Percentiles rank a stretch among this genome's conserved stretches.
These are phyloP conservation scores for Ailurus styani DNA, from an alignment of 2,113 vertebrate species.

Conservation along the genomic window DNA sequence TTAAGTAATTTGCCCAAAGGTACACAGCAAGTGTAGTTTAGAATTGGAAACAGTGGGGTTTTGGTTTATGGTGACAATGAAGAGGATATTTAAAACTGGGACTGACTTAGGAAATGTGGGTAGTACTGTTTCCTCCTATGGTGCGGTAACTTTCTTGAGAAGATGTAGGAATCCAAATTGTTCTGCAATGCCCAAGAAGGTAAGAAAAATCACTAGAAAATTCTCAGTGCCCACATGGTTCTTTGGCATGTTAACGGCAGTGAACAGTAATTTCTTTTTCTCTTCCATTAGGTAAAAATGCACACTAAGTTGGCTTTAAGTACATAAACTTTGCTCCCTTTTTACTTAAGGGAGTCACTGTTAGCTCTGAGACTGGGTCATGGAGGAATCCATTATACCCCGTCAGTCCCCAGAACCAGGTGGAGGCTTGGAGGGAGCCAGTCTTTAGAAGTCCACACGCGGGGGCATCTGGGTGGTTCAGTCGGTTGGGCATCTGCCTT, in stretches of 20 bases:
- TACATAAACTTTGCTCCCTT: neutral
- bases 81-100: neutral
- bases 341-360: neutral
- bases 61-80: neutral
- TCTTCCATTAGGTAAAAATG: neutral
- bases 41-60: neutral
- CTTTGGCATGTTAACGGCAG: neutral
- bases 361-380: neutral
- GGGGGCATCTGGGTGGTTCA: no score
- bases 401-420: neutral
- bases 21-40: neutral
- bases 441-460: neutral
- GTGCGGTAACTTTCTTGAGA: neutral
- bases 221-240: neutral
- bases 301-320: neutral
- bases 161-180: neutral
- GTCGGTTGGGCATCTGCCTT: no score
- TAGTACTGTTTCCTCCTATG: neutral
- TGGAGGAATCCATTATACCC: accelerated
- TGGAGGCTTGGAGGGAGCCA: neutral
- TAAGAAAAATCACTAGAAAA: neutral
- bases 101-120: neutral
- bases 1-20: neutral
- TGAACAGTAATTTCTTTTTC: neutral
- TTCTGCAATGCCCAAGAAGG: neutral